Conservation (phyloP, 2,888 invertebrate genomes). For the Eugnorisma glareosa region DNA sequence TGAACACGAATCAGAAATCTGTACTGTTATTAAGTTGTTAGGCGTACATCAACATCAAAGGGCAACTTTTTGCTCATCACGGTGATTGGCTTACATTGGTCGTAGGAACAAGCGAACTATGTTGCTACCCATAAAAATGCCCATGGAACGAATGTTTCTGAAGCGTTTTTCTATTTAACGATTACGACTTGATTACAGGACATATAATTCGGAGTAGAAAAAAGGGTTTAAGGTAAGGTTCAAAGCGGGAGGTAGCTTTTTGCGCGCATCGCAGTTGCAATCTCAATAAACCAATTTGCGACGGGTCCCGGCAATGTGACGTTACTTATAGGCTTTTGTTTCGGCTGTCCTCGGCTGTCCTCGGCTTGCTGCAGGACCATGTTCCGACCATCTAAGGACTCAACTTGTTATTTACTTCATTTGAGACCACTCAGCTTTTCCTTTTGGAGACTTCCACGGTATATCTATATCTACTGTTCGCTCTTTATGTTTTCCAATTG, state of each 20-base stretch:
- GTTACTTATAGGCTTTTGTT: slow-evolving; percentile 75
- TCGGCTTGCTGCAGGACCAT: slow-evolving; percentile 64
- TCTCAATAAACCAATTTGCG: slow-evolving; percentile 88
- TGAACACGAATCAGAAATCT: slow-evolving; percentile 51
- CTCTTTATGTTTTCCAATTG: slow-evolving; percentile 18
- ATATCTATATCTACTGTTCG: slow-evolving; percentile 46
- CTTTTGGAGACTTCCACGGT: slow-evolving; percentile 48
- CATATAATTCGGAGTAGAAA: slow-evolving; percentile 59
- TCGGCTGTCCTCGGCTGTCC: slow-evolving; percentile 74
- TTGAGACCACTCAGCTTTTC: slow-evolving; percentile 51
- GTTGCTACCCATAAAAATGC: slow-evolving; percentile 65
- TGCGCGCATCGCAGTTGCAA: slow-evolving; percentile 79
- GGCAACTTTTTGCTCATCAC: slow-evolving; percentile 58
- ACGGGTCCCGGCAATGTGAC: slow-evolving; percentile 70
- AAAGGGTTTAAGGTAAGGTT: slow-evolving; percentile 59
- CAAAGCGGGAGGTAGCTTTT: slow-evolving; percentile 70
- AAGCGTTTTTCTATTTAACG: slow-evolving; percentile 62
- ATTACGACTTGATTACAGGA: slow-evolving; percentile 65
- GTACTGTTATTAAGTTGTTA: slow-evolving; percentile 58
- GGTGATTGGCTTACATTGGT: slow-evolving; percentile 61
- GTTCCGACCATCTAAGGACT: slow-evolving; percentile 72
- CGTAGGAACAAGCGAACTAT: slow-evolving; percentile 55
- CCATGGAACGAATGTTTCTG: slow-evolving; percentile 53
- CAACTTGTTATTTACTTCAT: slow-evolving; percentile 75
- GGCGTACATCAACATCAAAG: slow-evolving; percentile 56